phyloP scores from a whole-genome alignment of 2,888 invertebrate genomes.

The Phortica okadai region DNA sequence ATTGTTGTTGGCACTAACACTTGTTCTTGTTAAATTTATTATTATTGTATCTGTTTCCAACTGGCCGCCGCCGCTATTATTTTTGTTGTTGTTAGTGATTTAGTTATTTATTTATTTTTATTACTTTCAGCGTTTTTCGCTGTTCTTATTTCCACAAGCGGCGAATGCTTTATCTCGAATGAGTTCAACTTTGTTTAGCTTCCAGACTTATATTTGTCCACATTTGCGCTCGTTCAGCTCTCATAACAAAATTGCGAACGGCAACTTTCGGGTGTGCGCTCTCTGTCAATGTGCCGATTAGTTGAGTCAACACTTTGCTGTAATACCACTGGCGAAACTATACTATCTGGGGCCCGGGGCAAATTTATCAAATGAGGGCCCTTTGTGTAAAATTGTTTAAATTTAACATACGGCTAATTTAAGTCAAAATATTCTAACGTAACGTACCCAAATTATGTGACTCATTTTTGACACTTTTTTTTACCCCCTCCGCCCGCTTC shows the following conservation, averaged over 20 bases:
- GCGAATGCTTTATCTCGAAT: constrained; percentile 51
- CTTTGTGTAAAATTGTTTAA: no score
- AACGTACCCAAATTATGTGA: no score
- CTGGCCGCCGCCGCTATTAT: constrained; percentile 12
- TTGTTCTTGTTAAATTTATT: constrained; percentile 13
- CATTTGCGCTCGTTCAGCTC: neutral
- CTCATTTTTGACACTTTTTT: no score
- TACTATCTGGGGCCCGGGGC: no score
- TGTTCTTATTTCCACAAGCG: constrained; percentile 44
- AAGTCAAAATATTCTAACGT: no score
- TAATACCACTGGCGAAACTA: no score
- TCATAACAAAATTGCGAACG: constrained; percentile 2
- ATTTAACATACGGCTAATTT: no score
- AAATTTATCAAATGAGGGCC: no score
- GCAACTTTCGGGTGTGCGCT: constrained; percentile 10
- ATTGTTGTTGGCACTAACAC: neutral
- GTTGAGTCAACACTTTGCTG: neutral
- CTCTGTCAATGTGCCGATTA: neutral
- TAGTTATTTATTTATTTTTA: neutral
- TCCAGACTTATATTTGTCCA: constrained; percentile 46
- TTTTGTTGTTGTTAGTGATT: constrained; percentile 23
- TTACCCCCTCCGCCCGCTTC: no score
- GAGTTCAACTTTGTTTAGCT: constrained; percentile 51
- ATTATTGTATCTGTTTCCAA: constrained; percentile 13
- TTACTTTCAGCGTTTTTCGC: constrained; percentile 34